Evolutionary conservation across 2,888 invertebrate species (phyloP).

Genomic region (Scaptodrosophila latifasciaeformis): DNA sequence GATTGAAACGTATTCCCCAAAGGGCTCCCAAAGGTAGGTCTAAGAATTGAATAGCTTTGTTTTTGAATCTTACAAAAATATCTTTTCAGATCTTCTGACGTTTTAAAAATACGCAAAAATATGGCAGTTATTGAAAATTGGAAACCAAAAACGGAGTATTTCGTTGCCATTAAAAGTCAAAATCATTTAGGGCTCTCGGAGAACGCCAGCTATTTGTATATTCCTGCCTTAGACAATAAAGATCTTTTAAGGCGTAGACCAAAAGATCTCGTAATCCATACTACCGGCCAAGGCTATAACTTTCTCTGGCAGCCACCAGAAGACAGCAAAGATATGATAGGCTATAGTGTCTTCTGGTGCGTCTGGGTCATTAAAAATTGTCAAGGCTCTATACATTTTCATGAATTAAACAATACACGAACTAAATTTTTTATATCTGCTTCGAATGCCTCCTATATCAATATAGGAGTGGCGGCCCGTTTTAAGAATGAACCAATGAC

Average conservation of each 20-base stretch:
- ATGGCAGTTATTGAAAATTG: constrained; percentile 17
- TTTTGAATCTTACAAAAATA: constrained; percentile 4
- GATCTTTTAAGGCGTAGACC: constrained; percentile 48
- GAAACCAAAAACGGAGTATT: neutral
- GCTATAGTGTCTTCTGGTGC: constrained; percentile 91
- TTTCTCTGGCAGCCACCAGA: constrained; percentile 83
- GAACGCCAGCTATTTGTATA: constrained; percentile 53
- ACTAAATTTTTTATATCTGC: neutral
- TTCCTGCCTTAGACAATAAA: constrained; percentile 49
- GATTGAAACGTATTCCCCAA: neutral
- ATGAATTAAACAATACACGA: neutral
- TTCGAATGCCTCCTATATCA: neutral
- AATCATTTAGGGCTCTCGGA: constrained; percentile 61
- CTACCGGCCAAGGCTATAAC: constrained; percentile 80
- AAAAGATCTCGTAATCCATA: constrained; percentile 80
- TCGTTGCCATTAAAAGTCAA: constrained; percentile 20
- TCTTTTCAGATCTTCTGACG: neutral
- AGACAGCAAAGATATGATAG: constrained; percentile 74
- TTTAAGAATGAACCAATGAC: constrained; percentile 6
- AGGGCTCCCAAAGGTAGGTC: too few species aligned
- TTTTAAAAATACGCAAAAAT: too few species aligned
- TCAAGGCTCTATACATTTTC: neutral
- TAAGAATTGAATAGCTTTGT: too few species aligned
- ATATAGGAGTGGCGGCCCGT: constrained; percentile 24
- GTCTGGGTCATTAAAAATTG: constrained; percentile 75